Percentiles rank a stretch among this genome's conserved stretches.
phyloP scores from a whole-genome alignment of 2,888 invertebrate species.

The Sisyra nigra region DNA sequence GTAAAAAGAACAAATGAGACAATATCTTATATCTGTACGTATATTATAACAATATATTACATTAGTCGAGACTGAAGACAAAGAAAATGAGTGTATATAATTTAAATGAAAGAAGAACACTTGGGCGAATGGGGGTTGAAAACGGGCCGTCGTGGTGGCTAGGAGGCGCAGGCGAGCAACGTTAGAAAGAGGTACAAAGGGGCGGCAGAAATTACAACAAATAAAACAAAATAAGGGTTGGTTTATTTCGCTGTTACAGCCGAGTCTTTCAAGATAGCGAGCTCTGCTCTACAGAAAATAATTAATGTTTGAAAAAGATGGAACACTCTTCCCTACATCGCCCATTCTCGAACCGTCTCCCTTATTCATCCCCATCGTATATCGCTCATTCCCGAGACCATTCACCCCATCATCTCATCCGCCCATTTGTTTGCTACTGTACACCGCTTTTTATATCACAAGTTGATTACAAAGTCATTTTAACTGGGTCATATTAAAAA shows the following conservation, averaged over 20 bases:
- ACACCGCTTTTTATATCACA: not conserved
- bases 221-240: slow-evolving; percentile 1
- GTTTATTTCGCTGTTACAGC: slow-evolving; percentile 5
- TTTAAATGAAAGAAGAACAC: not conserved
- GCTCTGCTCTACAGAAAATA: slow-evolving; percentile 1
- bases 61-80: not conserved
- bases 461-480: no score
- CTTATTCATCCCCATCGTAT: not conserved
- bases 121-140: no score
- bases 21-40: no score
- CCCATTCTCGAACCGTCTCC: not conserved
- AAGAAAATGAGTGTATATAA: slow-evolving; percentile 4
- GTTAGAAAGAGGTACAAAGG: not conserved
- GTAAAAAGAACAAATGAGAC: no score
- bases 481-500: no score
- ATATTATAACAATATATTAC: no score
- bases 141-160: no score
- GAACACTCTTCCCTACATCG: slow-evolving; percentile 1
- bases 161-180: no score
- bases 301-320: slow-evolving; percentile 6
- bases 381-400: not conserved
- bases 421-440: slow-evolving; percentile 2
- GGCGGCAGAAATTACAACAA: slow-evolving; percentile 4
- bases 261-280: slow-evolving; percentile 5
- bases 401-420: slow-evolving; percentile 1